Evolutionary conservation across 2,797 vertebrate species (phyloP), one percentile per base, ranked within the genome.

Genomic region (Notolepis coatsorum): DNA sequence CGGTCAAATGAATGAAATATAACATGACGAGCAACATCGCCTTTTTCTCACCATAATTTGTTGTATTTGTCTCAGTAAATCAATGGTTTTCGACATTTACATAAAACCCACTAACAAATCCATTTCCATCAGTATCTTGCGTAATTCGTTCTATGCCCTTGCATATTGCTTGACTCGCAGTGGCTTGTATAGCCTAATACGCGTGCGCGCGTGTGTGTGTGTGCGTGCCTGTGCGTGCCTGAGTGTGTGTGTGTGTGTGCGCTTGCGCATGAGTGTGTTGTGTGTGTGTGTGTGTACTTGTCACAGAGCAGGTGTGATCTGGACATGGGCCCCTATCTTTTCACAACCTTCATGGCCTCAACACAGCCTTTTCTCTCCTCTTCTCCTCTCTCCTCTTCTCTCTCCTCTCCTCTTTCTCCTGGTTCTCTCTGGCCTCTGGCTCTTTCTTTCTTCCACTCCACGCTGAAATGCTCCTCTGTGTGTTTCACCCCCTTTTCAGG

Each of bases 341-440:
- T 84, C 81, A 87, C 68, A 74, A 66, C 76, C 79, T 80, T 77
- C 47, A 2, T 62, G 68, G 23, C 68, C 79, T 78, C 59, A 66
- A 68, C 65, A 41, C 57, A 78, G 39, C 66, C 85, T 85, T 56
- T 68, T 5, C 28, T 69, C 65, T 53, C 33, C 74, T 75, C 75
- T 80, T 84, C 57, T 20, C 79, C 57, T 27, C 47, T 61, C 41
- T 69, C 72, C 78, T 78, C 62, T 78, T 66, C 72, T 64, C 80
- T 84, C 80, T 87, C 78, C 82, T 76, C 83, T 65, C 88, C 82
- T 88, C 71, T 42, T 85, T 60, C n/a, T n/a, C n/a, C n/a, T n/a
- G n/a, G n/a, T n/a, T n/a, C n/a, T n/a, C n/a, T n/a, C n/a, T n/a
- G n/a, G n/a, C n/a, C 67, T 15, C 75, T 69, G 46, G 77, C 80